Evolutionary conservation across 2,113 vertebrate genomes (phyloP).

Genomic region (Kobus ellipsiprymnus): DNA sequence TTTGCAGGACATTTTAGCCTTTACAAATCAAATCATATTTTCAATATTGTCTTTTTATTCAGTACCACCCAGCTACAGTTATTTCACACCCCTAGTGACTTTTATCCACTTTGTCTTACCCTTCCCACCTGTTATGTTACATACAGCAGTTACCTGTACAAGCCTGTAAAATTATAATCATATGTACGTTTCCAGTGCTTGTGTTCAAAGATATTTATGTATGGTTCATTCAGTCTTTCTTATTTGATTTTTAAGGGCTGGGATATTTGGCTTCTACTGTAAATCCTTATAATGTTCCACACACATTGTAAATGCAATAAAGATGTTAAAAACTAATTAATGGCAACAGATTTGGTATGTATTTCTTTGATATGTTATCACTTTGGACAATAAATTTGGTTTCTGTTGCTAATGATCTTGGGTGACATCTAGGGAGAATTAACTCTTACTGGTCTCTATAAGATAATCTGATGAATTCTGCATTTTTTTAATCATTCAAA

Average conservation of each 20-base stretch:
- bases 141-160: conserved; percentile 14
- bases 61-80: not conserved
- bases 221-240: conserved; percentile 35
- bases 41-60: conserved; percentile 17
- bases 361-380: conserved; percentile 44
- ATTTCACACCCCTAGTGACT: conserved; percentile 10
- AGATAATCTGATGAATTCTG: conserved; percentile 1
- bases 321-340: conserved; percentile 51
- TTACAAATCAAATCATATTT: conserved; percentile 24
- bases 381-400: conserved; percentile 11
- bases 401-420: conserved; percentile 49
- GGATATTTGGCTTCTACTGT: conserved; percentile 68
- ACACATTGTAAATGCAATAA: conserved; percentile 72
- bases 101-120: conserved; percentile 20
- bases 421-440: conserved; percentile 22
- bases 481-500: not conserved
- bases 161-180: conserved; percentile 28
- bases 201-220: conserved; percentile 52
- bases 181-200: conserved; percentile 27
- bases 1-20: conserved; percentile 41
- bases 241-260: conserved; percentile 65
- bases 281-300: conserved; percentile 61
- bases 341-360: conserved; percentile 44
- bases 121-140: conserved; percentile 9
- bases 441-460: conserved; percentile 12